Percentiles rank a stretch among this genome's conserved stretches.
phyloP scores from a whole-genome alignment of 2,888 invertebrate genomes.

The Polylopha cassiicola region DNA sequence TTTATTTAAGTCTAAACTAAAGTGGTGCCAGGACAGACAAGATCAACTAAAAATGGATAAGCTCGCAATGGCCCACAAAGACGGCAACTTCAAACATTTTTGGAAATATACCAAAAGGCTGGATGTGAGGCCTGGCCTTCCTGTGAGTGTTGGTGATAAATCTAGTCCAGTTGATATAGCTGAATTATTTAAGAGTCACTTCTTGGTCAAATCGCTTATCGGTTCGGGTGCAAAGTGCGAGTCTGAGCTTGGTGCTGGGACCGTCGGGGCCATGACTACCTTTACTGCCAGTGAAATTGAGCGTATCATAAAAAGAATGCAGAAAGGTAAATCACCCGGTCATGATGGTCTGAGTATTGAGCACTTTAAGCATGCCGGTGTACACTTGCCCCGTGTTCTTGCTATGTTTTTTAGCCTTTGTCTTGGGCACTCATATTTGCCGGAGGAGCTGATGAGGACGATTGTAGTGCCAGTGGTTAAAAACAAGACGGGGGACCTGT shows the following conservation, averaged over 20 bases:
- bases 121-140: constrained; percentile 10
- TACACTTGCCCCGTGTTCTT: background rate
- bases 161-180: no score
- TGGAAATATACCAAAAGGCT: background rate
- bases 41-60: background rate
- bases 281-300: no score
- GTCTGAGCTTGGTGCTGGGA: no score
- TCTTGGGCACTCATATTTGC: background rate
- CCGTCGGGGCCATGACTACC: no score
- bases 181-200: background rate
- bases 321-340: constrained; percentile 4
- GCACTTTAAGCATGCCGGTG: constrained; percentile 1
- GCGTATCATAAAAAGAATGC: background rate
- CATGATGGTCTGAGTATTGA: constrained; percentile 7
- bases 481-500: constrained; percentile 4
- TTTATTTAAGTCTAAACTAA: background rate
- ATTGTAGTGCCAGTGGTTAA: constrained; percentile 1
- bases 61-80: background rate
- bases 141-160: constrained; percentile 19
- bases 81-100: background rate
- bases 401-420: background rate
- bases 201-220: background rate
- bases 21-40: background rate
- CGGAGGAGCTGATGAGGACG: background rate
- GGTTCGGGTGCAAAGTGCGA: no score